Base-by-base conservation (phyloP, 2,888 invertebrate genomes). In the Panorpa germanica region DNA sequence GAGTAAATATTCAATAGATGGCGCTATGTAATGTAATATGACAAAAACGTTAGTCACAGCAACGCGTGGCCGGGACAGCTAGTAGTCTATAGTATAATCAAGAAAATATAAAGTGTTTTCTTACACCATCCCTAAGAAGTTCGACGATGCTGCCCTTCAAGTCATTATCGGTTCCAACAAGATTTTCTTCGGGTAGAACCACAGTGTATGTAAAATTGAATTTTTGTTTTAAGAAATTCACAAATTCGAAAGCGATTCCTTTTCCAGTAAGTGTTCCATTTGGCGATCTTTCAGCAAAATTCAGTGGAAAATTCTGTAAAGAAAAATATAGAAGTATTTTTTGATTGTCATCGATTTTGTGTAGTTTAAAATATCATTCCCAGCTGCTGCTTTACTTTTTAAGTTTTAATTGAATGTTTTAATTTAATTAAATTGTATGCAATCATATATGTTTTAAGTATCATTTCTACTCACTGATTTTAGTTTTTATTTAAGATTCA, bases 151-250 rank as follows among this genome's bases (percentile, higher is more conserved):
- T 78, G 1, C 58, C 61, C 12, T 60, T 53, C 2, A 55, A 51
- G 35, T 53, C 51, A 1, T 39, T 43, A 1, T 46, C 47, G 6
- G 59, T 57, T 0, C 73, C 72, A 37, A 73, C 61, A 6, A 62
- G 58, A 43, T 76, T 70, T 24, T 55, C 57, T 5, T 59, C 52
- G 0, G 81, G 77, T 27, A 62, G 48, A 9, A 75, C 48, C 2
- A 83, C 59, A 9, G 70, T 67, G 42, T 75, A 83, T 0, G 72
- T 71, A 37, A 85, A 83, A 39, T 77, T 71, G 39, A 70, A 72
- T 40, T 68, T 70, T 31, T 67, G 48, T 24, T 64, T 63, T 3
- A 85, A 55, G 26, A 81, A 67, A 15, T 73, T 53, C 7, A 85
- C 49, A 29, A 85, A 49, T 29, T 65, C 57, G 45, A 82, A 83